Base-by-base conservation (phyloP, 2,888 invertebrate species). In the Apotomis betuletana region DNA sequence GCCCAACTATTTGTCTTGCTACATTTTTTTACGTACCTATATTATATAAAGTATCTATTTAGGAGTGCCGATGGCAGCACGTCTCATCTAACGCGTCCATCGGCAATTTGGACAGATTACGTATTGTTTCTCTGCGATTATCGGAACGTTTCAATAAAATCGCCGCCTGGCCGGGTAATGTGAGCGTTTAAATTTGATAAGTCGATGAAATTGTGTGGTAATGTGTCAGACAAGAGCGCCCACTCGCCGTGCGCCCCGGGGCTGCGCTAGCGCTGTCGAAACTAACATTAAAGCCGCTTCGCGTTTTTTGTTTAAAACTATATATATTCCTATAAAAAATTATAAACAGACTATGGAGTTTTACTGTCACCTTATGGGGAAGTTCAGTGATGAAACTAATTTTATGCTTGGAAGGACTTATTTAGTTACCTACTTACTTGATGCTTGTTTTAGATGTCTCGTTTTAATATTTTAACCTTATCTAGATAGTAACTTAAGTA, bases 151-250 rank as follows among this genome's bases (percentile, higher is more conserved):
- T 72, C 72, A 72, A 68, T 72, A 68, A 68, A 72, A 73, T 75
- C 59, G 72, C 70, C 60, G 68, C 70, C 62, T 73, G 67, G 74
- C 44, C 70, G 9, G 71, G 77, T 77, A 80, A 79, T 81, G 72
- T 71, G 74, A 71, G 82, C 82, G 81, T 82, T 86, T 83, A 84
- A 85, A 82, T 86, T 87, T 84, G 85, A 87, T 88, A 89, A 85
- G 86, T 85, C 87, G 85, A 82, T 83, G 85, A 89, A 89, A 89
- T 89, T 84, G 87, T 86, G 87, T 88, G 88, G 89, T 90, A 90
- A 90, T 90, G 87, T 87, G 88, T 86, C 80, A 81, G 86, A 87
- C 87, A 86, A 78, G 84, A 79, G 77, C 81, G 80, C 80, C 79
- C 85, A 83, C 84, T 82, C 84, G 83, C 71, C 72, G 74, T 70